Evolutionary conservation across 2,888 invertebrate genomes (phyloP), one percentile per base, ranked within the genome.

Genomic region (Seladonia tumulorum): DNA sequence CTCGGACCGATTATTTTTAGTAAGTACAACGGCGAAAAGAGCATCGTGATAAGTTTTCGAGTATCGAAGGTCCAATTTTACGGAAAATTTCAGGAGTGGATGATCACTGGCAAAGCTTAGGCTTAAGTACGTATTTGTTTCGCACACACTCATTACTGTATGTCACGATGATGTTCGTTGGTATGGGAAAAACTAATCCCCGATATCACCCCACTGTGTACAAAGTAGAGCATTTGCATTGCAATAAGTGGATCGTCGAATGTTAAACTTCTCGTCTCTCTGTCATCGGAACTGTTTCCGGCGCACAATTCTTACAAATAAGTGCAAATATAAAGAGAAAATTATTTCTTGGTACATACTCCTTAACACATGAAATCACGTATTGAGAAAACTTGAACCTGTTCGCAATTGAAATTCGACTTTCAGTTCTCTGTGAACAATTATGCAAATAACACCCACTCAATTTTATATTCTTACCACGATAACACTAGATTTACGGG

Each of bases 101-200:
- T 92, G 93, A 92, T 94, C 93, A 94, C 92, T 90, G 90, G 93
- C 93, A 92, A 93, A 93, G 94, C 94, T 94, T 94, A 95, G 94
- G 92, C 93, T 63, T 94, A 94, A 95, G 94, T 94, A 93, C 91
- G 91, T 92, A 91, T 94, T 93, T 94, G 94, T 93, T 93, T 94
- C 93, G 94, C 92, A 92, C 93, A 93, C 93, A 92, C 91, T 47
- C 78, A 75, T 73, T n/a, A 72, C 35, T 66, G 47, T 47, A n/a
- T 42, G 4, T 57, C 45, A 35, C 45, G 14, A 76, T 42, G n/a
- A 66, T 66, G 22, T 66, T 22, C n/a, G 39, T 70, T 42, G 39
- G 68, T 68, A 10, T 68, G 3, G 5, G n/a, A n/a, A 68, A 68
- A 42, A 39, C n/a, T n/a, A 42, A 70, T 42, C 42, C 39, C 14